Conservation (phyloP, 2,888 invertebrate species). For the Anagyrus pseudococci region DNA sequence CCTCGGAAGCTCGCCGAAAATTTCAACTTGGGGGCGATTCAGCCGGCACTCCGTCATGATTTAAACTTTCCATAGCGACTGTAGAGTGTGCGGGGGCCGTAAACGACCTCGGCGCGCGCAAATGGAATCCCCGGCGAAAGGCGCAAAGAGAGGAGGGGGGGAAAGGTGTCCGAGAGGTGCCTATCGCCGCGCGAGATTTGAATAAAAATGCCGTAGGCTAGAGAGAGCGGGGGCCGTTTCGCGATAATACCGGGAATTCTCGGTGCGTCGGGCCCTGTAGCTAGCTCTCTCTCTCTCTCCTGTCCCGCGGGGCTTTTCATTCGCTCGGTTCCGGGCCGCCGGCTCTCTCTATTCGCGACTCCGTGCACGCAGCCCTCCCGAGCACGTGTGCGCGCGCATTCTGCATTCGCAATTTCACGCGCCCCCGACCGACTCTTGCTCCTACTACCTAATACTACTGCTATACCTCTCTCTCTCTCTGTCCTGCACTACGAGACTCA, state of each 20-base stretch:
- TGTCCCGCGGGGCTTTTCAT: not conserved
- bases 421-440: too few species aligned
- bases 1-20: too few species aligned
- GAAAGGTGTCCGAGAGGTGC: not conserved
- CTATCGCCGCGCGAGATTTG: slow-evolving; percentile 41
- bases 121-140: slow-evolving; percentile 43
- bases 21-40: not conserved
- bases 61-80: slow-evolving; percentile 30
- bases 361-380: not conserved
- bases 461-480: too few species aligned
- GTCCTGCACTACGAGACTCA: too few species aligned
- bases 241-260: too few species aligned
- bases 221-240: too few species aligned
- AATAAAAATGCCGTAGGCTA: slow-evolving; percentile 52
- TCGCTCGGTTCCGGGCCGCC: not conserved
- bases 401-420: too few species aligned
- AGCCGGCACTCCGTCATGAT: slow-evolving; percentile 18
- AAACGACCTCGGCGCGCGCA: slow-evolving; percentile 18
- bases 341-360: slow-evolving; percentile 1
- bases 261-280: too few species aligned
- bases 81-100: slow-evolving; percentile 7
- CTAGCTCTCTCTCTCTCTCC: too few species aligned
- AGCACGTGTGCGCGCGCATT: not conserved
- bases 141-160: too few species aligned
- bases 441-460: too few species aligned